Evolutionary conservation across 2,888 invertebrate species (phyloP), one percentile per base, ranked within the genome.

Genomic region (Dioctria linearis): DNA sequence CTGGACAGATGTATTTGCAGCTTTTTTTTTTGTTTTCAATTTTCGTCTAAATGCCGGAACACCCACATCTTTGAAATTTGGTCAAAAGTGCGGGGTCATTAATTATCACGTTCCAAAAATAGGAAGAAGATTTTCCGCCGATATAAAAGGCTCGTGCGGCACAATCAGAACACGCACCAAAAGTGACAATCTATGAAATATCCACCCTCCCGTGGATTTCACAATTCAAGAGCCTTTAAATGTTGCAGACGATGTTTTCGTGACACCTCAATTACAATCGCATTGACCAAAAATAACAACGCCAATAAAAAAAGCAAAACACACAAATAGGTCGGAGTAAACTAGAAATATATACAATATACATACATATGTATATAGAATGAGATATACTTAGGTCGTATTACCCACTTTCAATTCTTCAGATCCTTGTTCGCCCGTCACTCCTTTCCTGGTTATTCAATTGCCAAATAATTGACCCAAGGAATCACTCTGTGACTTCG

Each of bases 241-340:
- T 51, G 25, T n/a, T 13, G 6, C 42, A 49, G 43, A 42, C 39
- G 42, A 57, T 42, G 57, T 73, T 57, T 39, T 57, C 51, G 57
- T 73, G 59, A 73, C 73, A 73, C 73, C 73, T 73, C 73, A 73
- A 73, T 73, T 73, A 73, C 73, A 59, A 11, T 40, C 59, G 57
- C 11, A 39, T 59, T 59, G 57, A 57, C 59, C 57, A 57, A 57
- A 59, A 73, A 73, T 73, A 73, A 73, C 59, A 73, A 13, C 59
- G 73, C 73, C 42, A 73, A 57, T 73, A 25, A 25, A 25, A 73
- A n/a, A 61, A 11, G 54, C 25, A 71, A 42, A 42, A 73, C 40
- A 43, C 73, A 54, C 57, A 57, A 39, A 42, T 49, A 51, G 54
- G 42, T 39, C 73, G n/a, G 1, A 57, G 51, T 42, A 59, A 54